Evolutionary conservation across 2,888 invertebrate genomes (phyloP).

Genomic region (Diachrysia chrysitis): DNA sequence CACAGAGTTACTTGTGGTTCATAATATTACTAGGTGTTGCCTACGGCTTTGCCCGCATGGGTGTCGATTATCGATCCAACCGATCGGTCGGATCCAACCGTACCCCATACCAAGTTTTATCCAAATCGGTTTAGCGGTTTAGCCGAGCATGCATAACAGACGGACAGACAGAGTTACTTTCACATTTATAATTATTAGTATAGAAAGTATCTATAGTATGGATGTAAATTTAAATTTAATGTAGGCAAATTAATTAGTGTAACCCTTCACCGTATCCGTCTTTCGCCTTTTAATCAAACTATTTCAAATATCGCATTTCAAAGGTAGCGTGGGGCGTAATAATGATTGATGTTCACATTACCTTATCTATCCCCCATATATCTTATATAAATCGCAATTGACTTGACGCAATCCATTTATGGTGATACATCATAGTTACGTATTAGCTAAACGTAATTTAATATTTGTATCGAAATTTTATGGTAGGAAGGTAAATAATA

Average conservation of each 20-base stretch:
- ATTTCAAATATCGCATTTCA: constrained; percentile 50
- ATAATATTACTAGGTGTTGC: too few relatives aligned
- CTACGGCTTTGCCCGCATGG: too few relatives aligned
- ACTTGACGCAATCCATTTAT: constrained; percentile 55
- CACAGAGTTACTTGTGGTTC: too few relatives aligned
- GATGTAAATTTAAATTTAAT: background rate
- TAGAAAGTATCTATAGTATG: too few relatives aligned
- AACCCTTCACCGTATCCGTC: constrained; percentile 20
- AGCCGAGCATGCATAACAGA: too few relatives aligned
- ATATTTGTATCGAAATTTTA: constrained; percentile 21
- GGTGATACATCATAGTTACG: constrained; percentile 38
- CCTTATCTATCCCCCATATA: constrained; percentile 73
- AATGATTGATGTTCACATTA: constrained; percentile 80
- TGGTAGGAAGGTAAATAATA: background rate
- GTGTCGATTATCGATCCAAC: too few relatives aligned
- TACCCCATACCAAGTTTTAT: too few relatives aligned
- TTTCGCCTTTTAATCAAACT: constrained; percentile 22
- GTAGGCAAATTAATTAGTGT: background rate
- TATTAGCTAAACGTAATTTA: constrained; percentile 32
- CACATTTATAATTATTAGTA: too few relatives aligned
- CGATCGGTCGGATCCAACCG: too few relatives aligned
- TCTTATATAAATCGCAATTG: constrained; percentile 73
- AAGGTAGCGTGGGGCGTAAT: constrained; percentile 66
- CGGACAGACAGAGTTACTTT: too few relatives aligned
- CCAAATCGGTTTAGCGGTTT: too few relatives aligned